Evolutionary conservation across 2,113 vertebrate species (phyloP).

Genomic region (Tetrao urogallus): DNA sequence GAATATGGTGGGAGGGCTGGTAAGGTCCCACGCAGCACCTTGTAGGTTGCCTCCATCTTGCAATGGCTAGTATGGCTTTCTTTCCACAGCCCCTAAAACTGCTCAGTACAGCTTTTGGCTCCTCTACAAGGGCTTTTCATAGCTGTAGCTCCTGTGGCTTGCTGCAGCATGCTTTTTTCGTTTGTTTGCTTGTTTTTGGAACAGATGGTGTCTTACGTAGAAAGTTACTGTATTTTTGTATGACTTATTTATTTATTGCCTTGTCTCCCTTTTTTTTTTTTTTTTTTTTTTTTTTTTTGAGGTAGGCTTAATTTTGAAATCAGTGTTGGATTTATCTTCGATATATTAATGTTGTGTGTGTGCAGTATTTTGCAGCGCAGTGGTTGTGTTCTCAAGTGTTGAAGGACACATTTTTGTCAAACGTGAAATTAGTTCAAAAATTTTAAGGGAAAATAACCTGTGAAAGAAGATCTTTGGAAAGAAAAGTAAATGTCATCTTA

Average conservation of each 20-base stretch:
- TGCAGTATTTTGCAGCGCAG: background rate
- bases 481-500: background rate
- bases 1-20: rapidly evolving
- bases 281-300: background rate
- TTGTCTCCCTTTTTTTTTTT: background rate
- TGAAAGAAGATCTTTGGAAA: background rate
- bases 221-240: constrained; percentile 55
- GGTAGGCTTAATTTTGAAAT: background rate
- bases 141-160: constrained; percentile 60
- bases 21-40: background rate
- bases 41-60: background rate
- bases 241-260: constrained; percentile 11
- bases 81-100: constrained; percentile 3
- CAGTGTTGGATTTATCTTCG: background rate
- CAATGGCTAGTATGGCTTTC: background rate
- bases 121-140: constrained; percentile 42
- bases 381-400: background rate
- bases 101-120: constrained; percentile 34
- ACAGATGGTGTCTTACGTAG: constrained; percentile 67
- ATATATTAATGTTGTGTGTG: background rate
- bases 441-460: background rate
- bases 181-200: background rate
- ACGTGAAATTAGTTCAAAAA: background rate
- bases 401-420: background rate
- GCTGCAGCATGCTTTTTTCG: constrained; percentile 25